Percentiles rank a stretch among this genome's conserved stretches.
These are phyloP conservation scores for Smittia aterrima DNA, from an alignment of 2,888 invertebrate species.

Conservation along the genomic window DNA sequence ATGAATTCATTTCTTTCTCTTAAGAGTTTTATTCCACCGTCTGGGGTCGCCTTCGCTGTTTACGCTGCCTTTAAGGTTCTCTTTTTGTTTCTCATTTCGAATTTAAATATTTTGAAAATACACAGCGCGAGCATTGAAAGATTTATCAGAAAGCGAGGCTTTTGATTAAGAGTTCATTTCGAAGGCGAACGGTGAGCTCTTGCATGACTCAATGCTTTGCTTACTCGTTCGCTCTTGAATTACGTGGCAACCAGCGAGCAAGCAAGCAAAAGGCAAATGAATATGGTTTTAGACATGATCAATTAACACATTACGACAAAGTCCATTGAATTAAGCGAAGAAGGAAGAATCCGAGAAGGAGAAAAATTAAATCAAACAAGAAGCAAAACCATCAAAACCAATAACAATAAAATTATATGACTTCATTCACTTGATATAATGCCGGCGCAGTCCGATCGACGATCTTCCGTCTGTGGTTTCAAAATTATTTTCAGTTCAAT, in stretches of 20 bases:
- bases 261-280: too few species aligned
- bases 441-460: constrained; percentile 10
- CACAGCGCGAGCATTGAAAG: background rate
- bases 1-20: constrained; percentile 11
- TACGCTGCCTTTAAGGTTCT: background rate
- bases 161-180: constrained; percentile 37
- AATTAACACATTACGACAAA: constrained; percentile 9
- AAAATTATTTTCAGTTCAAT: constrained; percentile 40
- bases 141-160: background rate
- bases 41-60: background rate
- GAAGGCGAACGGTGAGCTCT: background rate
- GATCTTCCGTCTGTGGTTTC: constrained; percentile 27
- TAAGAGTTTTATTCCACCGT: background rate
- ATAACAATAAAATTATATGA: constrained; percentile 41
- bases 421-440: constrained; percentile 34
- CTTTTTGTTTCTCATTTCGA: background rate
- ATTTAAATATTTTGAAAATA: constrained; percentile 1
- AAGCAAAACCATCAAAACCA: constrained; percentile 41
- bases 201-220: too few species aligned
- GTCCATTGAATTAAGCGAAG: background rate
- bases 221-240: background rate
- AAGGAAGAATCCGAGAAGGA: background rate
- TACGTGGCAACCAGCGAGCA: background rate
- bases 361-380: constrained; percentile 21
- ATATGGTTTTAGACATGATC: constrained; percentile 1